Evolutionary conservation across 2,113 vertebrate genomes (phyloP), one percentile per base, ranked within the genome.

Genomic region (Chloropsis cyanopogon): DNA sequence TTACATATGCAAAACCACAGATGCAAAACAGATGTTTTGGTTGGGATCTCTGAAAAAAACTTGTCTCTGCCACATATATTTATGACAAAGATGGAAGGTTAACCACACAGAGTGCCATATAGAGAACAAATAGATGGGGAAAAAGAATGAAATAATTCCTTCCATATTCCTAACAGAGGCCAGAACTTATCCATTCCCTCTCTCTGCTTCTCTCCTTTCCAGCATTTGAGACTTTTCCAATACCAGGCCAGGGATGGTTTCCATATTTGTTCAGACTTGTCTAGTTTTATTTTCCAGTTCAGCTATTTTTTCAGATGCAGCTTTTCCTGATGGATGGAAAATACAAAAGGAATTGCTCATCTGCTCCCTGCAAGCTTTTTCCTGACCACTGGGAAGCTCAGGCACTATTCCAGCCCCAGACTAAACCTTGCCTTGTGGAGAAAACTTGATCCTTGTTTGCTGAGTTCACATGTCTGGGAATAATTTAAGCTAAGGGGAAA

Each of bases 1-100:
- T 96, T 97, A 96, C 94, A 96, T 96, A 96, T 97, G 92, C 93
- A 95, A 96, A 97, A 94, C 94, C 94, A 80, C 95, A 96, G 94
- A 96, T 94, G 76, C 93, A 96, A 96, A 94, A 78, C 94, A 95
- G 95, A 95, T 96, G 94, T 81, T 82, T 96, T 80, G 85, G 90
- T 96, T 80, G 76, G 68, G 79, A 90, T 73, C 28, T 86, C 90
- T 66, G 79, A 95, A 95, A 94, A 92, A 93, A 87, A 78, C 47
- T 95, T 63, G 57, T 86, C 82, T 94, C 71, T 93, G 93, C 88
- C 92, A 93, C 93, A 93, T 73, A 22, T 87, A 91, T 86, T 94
- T 94, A 95, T 85, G 92, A 96, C 70, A 90, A 88, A 93, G 63
- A 82, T 60, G 71, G 92, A 92, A 72, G 64, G 63, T 79, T 94